phyloP scores from a whole-genome alignment of 1,140 invertebrate genomes.

The Habropoda laboriosa region DNA sequence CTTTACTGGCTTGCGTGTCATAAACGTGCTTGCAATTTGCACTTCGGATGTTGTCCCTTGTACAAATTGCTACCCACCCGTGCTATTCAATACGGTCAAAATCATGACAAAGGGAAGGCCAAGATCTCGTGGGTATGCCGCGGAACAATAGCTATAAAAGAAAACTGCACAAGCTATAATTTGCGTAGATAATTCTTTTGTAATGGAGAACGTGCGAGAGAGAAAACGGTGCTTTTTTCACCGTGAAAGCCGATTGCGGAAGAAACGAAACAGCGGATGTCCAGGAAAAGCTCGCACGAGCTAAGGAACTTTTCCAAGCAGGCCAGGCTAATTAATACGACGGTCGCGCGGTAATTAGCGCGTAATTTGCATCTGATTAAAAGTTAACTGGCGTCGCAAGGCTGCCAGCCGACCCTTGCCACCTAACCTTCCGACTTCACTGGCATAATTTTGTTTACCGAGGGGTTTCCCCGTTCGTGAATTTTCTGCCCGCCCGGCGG shows the following conservation, averaged over 20 bases:
- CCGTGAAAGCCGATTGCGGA: not conserved
- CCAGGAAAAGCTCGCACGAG: not conserved
- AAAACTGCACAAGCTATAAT: too few relatives aligned
- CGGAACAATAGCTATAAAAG: too few relatives aligned
- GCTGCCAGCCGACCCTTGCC: slow-evolving; percentile 5
- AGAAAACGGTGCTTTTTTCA: too few relatives aligned
- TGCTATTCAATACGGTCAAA: too few relatives aligned
- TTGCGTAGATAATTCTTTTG: too few relatives aligned
- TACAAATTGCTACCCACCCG: too few relatives aligned
- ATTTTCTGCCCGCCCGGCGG: not conserved
- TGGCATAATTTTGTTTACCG: slow-evolving; percentile 38
- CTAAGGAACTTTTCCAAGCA: slow-evolving; percentile 27
- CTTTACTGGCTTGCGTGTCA: too few relatives aligned
- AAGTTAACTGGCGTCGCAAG: slow-evolving; percentile 60
- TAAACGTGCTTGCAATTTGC: too few relatives aligned
- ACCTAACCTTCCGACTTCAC: slow-evolving; percentile 43
- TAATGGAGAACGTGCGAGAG: not conserved
- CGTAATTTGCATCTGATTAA: slow-evolving; percentile 71
- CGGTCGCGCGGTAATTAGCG: slow-evolving; percentile 64
- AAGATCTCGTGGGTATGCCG: too few relatives aligned
- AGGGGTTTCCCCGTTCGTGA: not conserved
- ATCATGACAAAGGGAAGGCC: too few relatives aligned
- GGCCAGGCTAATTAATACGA: slow-evolving; percentile 66
- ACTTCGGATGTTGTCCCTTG: too few relatives aligned
- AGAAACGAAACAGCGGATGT: not conserved